These are phyloP conservation scores for Mormyrops boulengeri DNA, from an alignment of 2,797 vertebrate genomes.

Conservation along the genomic window DNA sequence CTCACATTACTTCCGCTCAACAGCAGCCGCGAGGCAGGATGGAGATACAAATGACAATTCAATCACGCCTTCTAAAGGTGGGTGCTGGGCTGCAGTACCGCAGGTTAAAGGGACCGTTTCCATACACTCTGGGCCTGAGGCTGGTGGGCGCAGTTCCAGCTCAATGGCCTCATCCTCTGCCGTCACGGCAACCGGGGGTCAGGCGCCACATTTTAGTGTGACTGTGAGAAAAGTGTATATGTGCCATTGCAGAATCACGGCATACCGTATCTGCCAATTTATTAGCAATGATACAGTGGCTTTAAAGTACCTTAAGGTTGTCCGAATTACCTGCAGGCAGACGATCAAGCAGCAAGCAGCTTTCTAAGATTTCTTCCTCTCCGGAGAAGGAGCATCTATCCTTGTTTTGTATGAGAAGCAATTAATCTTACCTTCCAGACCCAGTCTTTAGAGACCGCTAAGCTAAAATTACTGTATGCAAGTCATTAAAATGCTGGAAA, in stretches of 20 bases:
- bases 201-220: neutral
- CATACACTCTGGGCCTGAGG: neutral
- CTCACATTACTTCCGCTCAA: neutral
- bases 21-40: neutral
- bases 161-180: neutral
- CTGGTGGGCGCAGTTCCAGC: neutral
- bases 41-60: neutral
- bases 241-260: neutral
- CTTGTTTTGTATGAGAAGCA: neutral
- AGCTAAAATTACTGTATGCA: neutral
- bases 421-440: neutral
- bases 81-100: neutral
- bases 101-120: neutral
- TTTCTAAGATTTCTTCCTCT: neutral
- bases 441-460: neutral
- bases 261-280: neutral
- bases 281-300: neutral
- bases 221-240: neutral
- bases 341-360: neutral
- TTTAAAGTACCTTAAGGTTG: neutral
- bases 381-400: neutral
- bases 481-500: neutral
- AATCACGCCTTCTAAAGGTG: neutral
- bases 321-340: neutral
- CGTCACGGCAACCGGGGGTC: neutral